Percentiles rank a stretch among this genome's conserved stretches.
phyloP scores from a whole-genome alignment of 2,113 vertebrate species.

The Otolemur garnettii region DNA sequence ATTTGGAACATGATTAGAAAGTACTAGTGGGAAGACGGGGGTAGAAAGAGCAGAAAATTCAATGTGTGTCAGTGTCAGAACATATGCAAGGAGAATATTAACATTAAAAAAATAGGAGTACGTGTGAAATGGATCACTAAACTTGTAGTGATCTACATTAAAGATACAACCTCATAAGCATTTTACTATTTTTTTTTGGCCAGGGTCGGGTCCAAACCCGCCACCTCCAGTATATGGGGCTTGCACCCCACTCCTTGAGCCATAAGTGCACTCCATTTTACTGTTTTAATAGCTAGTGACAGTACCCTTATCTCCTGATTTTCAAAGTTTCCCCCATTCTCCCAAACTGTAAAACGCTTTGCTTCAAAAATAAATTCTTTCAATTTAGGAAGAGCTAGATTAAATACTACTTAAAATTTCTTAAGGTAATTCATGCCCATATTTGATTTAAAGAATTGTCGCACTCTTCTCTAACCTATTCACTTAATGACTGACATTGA shows the following conservation, averaged over 20 bases:
- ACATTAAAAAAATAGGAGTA: neutral
- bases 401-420: slow-evolving; percentile 5
- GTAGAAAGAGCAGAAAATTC: neutral
- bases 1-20: slow-evolving; percentile 1
- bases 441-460: neutral
- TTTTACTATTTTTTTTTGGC: neutral
- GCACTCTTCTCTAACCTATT: neutral
- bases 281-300: neutral
- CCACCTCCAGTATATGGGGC: too few relatives aligned
- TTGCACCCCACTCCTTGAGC: too few relatives aligned
- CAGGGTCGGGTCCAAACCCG: too few relatives aligned
- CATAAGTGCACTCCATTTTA: neutral
- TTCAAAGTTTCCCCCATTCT: neutral
- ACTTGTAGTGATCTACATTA: neutral
- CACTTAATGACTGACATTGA: neutral
- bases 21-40: neutral
- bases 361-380: slow-evolving; percentile 52
- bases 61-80: neutral
- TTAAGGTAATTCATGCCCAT: neutral
- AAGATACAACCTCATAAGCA: neutral
- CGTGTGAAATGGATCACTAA: neutral
- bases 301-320: neutral
- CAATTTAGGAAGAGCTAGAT: neutral
- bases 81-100: neutral
- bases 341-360: neutral